Evolutionary conservation across 2,888 invertebrate genomes (phyloP).

Genomic region (Thymelicus lineola): DNA sequence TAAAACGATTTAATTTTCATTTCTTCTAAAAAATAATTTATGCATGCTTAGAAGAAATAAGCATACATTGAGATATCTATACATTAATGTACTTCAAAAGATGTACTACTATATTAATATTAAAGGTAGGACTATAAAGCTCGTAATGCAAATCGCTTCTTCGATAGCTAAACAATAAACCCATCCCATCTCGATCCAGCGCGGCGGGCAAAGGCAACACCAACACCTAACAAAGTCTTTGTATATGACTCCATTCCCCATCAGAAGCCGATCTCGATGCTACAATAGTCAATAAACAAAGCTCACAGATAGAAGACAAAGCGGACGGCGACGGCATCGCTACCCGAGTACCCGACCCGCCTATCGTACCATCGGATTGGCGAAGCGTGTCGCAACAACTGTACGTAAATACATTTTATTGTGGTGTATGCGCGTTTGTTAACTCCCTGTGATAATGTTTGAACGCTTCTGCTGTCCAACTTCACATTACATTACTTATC

Average conservation of each 20-base stretch:
- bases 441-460: conserved; percentile 45
- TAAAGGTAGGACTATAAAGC: background rate
- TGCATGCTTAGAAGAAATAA: no score
- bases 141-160: conserved; percentile 8
- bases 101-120: no score
- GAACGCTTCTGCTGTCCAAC: background rate
- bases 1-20: no score
- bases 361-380: conserved; percentile 71
- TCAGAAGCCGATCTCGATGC: conserved; percentile 65
- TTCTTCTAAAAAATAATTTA: no score
- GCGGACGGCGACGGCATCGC: conserved; percentile 57
- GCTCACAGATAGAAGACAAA: conserved; percentile 72
- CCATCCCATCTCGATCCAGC: conserved; percentile 14
- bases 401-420: conserved; percentile 73
- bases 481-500: conserved; percentile 3
- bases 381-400: conserved; percentile 76
- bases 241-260: conserved; percentile 70
- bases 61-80: no score
- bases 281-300: conserved; percentile 81
- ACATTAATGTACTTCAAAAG: no score
- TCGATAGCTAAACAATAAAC: conserved; percentile 30
- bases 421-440: conserved; percentile 69
- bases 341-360: conserved; percentile 59
- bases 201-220: conserved; percentile 22
- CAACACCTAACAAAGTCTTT: conserved; percentile 49